Evolutionary conservation across 2,797 vertebrate genomes (phyloP).

Genomic region (Emydoidea blandingii): DNA sequence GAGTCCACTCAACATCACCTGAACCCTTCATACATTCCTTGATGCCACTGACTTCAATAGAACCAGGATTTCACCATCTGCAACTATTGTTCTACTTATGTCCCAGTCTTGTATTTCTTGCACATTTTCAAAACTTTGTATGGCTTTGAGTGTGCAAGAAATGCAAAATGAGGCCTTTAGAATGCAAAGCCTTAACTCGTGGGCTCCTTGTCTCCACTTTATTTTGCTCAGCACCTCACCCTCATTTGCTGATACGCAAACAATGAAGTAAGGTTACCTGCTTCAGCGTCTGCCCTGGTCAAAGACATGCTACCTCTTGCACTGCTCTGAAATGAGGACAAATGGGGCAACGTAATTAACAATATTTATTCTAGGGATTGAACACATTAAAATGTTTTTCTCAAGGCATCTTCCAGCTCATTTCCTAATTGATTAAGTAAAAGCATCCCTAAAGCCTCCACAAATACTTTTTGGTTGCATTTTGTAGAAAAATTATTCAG

Average conservation of each 20-base stretch:
- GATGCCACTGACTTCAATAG: neutral
- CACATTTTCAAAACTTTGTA: neutral
- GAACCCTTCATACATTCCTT: neutral
- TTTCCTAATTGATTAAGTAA: neutral
- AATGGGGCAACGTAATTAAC: neutral
- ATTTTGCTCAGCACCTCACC: neutral
- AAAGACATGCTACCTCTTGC: neutral
- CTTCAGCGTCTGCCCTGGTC: neutral
- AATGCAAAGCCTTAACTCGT: neutral
- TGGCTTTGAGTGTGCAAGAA: neutral
- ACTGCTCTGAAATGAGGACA: neutral
- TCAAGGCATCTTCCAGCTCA: neutral
- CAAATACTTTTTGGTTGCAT: neutral
- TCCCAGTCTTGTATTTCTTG: neutral
- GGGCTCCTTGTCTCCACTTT: neutral
- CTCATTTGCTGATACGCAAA: neutral
- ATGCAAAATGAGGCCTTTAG: neutral
- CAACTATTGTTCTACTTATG: neutral
- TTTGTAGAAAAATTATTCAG: neutral
- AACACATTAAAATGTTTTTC: neutral
- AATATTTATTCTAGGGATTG: fast-evolving
- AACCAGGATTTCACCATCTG: neutral
- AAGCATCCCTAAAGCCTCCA: neutral
- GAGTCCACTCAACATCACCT: neutral
- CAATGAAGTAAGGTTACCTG: fast-evolving